Evolutionary conservation across 2,797 vertebrate genomes (phyloP), one percentile per base, ranked within the genome.

Genomic region (Urosaurus nigricauda): DNA sequence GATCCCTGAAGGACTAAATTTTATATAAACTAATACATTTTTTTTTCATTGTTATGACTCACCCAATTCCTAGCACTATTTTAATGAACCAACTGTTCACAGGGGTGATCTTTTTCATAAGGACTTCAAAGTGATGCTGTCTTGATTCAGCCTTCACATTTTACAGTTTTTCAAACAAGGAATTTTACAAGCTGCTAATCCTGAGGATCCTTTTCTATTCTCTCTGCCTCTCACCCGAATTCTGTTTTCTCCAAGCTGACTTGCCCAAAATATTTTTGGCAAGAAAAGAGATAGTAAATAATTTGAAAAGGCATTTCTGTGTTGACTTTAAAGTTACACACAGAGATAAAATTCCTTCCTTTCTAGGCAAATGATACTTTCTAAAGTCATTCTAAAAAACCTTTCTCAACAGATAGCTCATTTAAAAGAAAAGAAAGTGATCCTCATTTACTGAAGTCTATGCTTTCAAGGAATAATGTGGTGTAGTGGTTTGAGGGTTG

Each of bases 151-250:
- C 82, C 91, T 79, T 14, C 51, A 87, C 19, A 79, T 85, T 95
- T 95, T 94, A 94, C 87, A 92, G 90, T 93, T 58, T 89, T 73
- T 43, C 92, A 93, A 95, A 93, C 47, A 95, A 84, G 79, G 24
- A 26, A 79, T 92, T 82, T 88, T 90, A 93, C 86, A 73, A 16
- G 19, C 88, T 86, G 8, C 88, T 71, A 90, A 86, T 84, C 84
- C 75, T 90, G 86, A 56, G 82, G 90, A 4, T 68, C 32, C 58
- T 24, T 88, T 63, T 87, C 85, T 87, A 78, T 79, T 83, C 40
- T 47, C 3, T 75, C 24, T 4, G 12, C 17, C 19, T 26, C 5
- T 35, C 24, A 16, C 51, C 51, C 14, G 37, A 51, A 86, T 86
- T 90, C 86, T 75, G 73, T 91, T 83, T 84, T 94, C 75, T 87